Conservation (phyloP, 2,888 invertebrate species). For the Ochropacha duplaris region DNA sequence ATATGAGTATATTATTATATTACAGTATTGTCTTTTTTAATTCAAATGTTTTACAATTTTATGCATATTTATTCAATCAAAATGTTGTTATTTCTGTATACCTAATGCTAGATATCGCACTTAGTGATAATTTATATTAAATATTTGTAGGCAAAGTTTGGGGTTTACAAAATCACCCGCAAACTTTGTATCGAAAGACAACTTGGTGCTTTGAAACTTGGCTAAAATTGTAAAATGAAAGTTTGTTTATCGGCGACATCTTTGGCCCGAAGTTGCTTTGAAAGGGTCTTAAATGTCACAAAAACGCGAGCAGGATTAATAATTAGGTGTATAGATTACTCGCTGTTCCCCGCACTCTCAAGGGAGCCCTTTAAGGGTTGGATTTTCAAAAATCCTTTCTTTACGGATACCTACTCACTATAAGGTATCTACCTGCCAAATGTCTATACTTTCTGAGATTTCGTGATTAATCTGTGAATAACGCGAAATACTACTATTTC, state of each 20-base stretch:
- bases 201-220: neutral
- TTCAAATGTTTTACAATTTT: no score
- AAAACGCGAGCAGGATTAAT: neutral
- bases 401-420: no score
- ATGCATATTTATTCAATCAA: neutral
- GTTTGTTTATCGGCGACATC: neutral
- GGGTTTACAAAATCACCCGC: neutral
- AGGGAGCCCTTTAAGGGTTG: no score
- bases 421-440: no score
- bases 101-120: neutral
- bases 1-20: no score
- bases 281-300: neutral
- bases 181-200: neutral
- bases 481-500: no score
- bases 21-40: no score
- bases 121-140: neutral
- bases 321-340: neutral
- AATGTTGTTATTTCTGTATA: neutral
- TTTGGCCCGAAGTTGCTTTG: neutral
- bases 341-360: no score
- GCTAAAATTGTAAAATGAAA: neutral
- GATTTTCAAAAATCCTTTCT: no score
- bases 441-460: no score
- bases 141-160: neutral
- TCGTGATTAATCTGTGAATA: no score